Conservation (phyloP, 2,797 vertebrate genomes). For the Rhodeus uyekii region DNA sequence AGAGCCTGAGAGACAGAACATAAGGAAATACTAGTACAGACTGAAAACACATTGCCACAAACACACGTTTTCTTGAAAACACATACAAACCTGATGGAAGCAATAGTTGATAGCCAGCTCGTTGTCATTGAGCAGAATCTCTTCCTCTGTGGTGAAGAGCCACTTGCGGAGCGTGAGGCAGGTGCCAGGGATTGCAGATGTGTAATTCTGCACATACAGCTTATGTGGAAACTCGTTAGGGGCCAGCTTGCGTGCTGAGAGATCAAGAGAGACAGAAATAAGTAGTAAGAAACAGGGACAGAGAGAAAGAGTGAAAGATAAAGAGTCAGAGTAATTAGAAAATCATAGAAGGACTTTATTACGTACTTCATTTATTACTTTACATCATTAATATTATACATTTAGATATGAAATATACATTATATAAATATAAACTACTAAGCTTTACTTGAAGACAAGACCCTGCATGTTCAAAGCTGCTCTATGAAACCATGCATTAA, state of each 20-base stretch:
- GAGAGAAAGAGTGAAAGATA: constrained; percentile 3
- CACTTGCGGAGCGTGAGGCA: constrained; percentile 94
- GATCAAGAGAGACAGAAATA: constrained; percentile 41
- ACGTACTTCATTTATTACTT: neutral
- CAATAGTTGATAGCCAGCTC: constrained; percentile 92
- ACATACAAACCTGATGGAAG: constrained; percentile 81
- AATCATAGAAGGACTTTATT: neutral
- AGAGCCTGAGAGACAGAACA: constrained; percentile 78
- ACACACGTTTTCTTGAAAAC: neutral
- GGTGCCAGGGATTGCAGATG: constrained; percentile 93
- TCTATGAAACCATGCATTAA: neutral
- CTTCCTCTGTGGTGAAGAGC: constrained; percentile 96
- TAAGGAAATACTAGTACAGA: neutral
- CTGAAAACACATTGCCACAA: neutral
- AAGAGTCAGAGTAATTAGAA: neutral
- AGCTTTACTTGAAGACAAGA: neutral
- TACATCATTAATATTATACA: neutral
- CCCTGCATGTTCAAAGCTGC: neutral
- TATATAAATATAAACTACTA: neutral
- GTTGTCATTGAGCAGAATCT: constrained; percentile 93
- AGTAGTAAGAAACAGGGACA: neutral
- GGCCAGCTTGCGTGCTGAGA: constrained; percentile 89
- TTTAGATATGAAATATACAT: neutral
- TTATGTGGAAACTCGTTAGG: constrained; percentile 98
- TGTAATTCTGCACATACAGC: constrained; percentile 97